Conservation (phyloP, 2,888 invertebrate genomes). For the Bedellia somnulentella region DNA sequence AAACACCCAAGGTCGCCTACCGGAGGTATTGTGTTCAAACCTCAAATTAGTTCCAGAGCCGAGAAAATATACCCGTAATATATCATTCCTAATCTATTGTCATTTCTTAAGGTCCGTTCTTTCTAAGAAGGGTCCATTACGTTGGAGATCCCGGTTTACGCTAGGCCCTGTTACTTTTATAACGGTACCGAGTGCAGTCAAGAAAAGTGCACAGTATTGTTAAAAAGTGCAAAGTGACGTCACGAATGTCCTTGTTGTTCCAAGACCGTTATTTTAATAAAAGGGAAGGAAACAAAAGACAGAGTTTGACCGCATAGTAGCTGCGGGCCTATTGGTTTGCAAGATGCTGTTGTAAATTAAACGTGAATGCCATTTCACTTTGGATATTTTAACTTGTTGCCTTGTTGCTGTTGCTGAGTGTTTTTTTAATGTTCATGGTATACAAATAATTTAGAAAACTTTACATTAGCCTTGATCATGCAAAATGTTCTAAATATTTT, state of each 20-base stretch:
- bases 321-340: constrained; percentile 31
- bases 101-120: constrained; percentile 25
- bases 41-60: constrained; percentile 44
- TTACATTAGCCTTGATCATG: too few relatives aligned
- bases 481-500: too few relatives aligned
- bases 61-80: constrained; percentile 36
- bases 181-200: constrained; percentile 30
- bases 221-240: constrained; percentile 41
- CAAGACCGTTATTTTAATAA: constrained; percentile 39
- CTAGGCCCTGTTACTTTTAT: constrained; percentile 46
- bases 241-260: constrained; percentile 29
- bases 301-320: constrained; percentile 42
- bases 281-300: constrained; percentile 30
- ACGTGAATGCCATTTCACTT: too few relatives aligned
- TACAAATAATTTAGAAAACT: too few relatives aligned
- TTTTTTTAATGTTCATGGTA: too few relatives aligned
- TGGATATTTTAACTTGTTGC: too few relatives aligned
- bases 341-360: constrained; percentile 6
- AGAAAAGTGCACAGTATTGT: constrained; percentile 52
- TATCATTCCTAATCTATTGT: constrained; percentile 38
- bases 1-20: constrained; percentile 15
- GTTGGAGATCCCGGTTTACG: constrained; percentile 51
- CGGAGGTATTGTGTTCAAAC: constrained; percentile 36
- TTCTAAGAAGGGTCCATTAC: constrained; percentile 38
- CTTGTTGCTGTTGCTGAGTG: too few relatives aligned